Evolutionary conservation across 37 sponge, comb jelly and placozoan species (phyloP).

Genomic region (Mnemiopsis leidyi): DNA sequence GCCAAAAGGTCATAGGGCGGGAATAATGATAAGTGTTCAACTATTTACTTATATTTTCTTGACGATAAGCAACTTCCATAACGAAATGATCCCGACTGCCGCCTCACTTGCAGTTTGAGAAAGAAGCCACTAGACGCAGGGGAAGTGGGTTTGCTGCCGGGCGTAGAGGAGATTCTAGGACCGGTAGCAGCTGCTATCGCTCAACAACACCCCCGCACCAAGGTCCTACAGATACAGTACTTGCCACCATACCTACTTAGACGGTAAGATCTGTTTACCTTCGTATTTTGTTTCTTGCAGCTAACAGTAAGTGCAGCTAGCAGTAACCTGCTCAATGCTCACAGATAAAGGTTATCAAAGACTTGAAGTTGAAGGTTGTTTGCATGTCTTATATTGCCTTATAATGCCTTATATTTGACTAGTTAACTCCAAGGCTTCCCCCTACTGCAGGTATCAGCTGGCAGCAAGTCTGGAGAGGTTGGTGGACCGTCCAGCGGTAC

Average conservation of each 20-base stretch:
- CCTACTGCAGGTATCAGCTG: slow-evolving; percentile 30
- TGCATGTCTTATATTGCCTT: not conserved
- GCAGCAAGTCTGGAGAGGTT: slow-evolving; percentile 15
- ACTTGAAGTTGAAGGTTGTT: not conserved
- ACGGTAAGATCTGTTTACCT: slow-evolving; percentile 13
- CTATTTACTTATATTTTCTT: no score
- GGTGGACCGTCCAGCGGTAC: slow-evolving; percentile 26
- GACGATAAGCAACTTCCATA: no score
- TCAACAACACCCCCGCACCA: slow-evolving; percentile 37
- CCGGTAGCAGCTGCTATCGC: not conserved
- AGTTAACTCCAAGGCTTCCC: not conserved
- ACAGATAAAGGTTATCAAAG: no score
- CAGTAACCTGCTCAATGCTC: not conserved
- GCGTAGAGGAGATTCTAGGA: slow-evolving; percentile 23
- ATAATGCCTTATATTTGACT: not conserved
- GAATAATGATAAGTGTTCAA: no score
- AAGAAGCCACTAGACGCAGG: slow-evolving; percentile 62
- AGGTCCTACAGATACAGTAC: slow-evolving; percentile 65
- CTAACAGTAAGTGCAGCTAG: not conserved
- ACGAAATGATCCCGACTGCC: not conserved
- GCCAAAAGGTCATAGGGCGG: no score
- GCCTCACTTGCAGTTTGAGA: not conserved
- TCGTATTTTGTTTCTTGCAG: no score
- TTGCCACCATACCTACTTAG: slow-evolving; percentile 54
- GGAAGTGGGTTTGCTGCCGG: slow-evolving; percentile 37